A percentile compares a stretch with the other conserved stretches of the same genome.
phyloP scores from a whole-genome alignment of 2,888 invertebrate genomes.

The Lottia gigantea region DNA sequence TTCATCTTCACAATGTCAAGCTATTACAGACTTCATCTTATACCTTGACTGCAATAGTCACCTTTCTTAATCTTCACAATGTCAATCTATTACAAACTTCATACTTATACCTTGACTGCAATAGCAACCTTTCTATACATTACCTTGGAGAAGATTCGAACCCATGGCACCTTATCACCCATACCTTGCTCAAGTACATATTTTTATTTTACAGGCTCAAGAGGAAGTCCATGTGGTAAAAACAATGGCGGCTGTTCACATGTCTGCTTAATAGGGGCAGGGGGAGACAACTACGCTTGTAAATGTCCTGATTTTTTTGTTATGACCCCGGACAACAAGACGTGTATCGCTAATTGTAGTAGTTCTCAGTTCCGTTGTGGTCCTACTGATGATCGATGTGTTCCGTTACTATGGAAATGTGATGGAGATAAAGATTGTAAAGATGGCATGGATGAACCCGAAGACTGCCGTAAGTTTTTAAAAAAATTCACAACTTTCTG shows the following conservation, averaged over 20 bases:
- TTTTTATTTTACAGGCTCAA: conserved; percentile 37
- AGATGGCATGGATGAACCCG: conserved; percentile 63
- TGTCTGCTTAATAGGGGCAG: conserved; percentile 89
- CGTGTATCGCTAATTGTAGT: conserved; percentile 95
- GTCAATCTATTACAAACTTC: too few species aligned
- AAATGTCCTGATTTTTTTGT: conserved; percentile 96
- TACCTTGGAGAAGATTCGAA: too few species aligned
- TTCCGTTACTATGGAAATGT: conserved; percentile 63
- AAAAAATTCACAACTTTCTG: too few species aligned
- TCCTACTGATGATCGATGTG: conserved; percentile 51
- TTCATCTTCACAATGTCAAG: too few species aligned
- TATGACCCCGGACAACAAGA: conserved; percentile 78
- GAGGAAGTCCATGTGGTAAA: conserved; percentile 88
- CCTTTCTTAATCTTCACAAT: too few species aligned
- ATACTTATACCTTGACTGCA: too few species aligned
- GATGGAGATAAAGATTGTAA: conserved; percentile 64
- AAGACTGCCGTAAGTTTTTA: conserved; percentile 64
- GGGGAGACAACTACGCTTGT: conserved; percentile 79
- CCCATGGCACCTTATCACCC: too few species aligned
- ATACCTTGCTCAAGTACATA: too few species aligned
- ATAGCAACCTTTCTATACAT: too few species aligned
- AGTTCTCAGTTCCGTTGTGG: conserved; percentile 68
- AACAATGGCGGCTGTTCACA: conserved; percentile 97
- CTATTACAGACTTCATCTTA: too few species aligned
- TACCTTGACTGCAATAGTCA: too few species aligned